phyloP scores from a whole-genome alignment of 2,113 vertebrate species.

The Patagioenas fasciata region DNA sequence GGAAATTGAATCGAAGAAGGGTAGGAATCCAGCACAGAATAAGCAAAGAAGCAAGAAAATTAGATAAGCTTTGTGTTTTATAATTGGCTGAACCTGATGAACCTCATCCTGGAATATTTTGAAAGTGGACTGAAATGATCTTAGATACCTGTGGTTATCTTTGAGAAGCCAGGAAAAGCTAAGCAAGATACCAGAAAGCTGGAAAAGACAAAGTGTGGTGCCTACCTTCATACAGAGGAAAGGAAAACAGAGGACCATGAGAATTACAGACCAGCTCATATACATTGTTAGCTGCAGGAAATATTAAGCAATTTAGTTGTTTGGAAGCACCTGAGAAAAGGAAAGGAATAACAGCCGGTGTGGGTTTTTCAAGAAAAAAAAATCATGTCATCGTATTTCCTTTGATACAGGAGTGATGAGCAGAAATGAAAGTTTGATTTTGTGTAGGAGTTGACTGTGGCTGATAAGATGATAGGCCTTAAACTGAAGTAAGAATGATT shows the following conservation, averaged over 20 bases:
- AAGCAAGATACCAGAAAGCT: background rate
- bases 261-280: background rate
- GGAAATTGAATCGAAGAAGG: conserved; percentile 31
- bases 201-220: background rate
- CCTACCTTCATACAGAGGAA: background rate
- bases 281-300: conserved; percentile 7
- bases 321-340: background rate
- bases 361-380: background rate
- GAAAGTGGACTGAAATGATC: conserved; percentile 36
- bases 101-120: conserved; percentile 36
- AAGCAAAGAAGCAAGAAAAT: conserved; percentile 42
- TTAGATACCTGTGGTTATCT: conserved; percentile 26
- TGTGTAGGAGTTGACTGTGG: background rate
- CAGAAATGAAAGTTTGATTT: background rate
- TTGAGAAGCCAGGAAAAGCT: conserved; percentile 5
- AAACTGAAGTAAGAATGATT: conserved; percentile 7
- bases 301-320: background rate
- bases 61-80: conserved; percentile 29
- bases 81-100: conserved; percentile 62
- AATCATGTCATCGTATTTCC: background rate
- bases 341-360: background rate
- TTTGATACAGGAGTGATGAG: background rate
- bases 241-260: background rate
- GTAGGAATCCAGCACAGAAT: conserved; percentile 6
- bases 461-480: background rate